Conservation (phyloP, 2,888 invertebrate species). For the Melikaiella ostensackeni region DNA sequence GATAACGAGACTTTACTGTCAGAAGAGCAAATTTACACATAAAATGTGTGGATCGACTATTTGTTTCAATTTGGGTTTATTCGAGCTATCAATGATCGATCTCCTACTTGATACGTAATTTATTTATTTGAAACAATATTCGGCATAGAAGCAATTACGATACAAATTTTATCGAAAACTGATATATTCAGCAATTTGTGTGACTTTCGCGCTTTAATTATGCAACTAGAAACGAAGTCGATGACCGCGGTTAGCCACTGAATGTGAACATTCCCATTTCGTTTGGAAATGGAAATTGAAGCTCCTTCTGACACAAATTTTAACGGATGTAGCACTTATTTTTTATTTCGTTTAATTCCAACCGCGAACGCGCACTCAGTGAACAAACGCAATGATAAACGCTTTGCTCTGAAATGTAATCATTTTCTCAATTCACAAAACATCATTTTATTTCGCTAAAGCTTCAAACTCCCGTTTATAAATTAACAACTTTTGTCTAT, state of each 20-base stretch:
- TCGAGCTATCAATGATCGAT: background rate
- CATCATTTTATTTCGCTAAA: background rate
- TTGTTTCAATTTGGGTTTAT: background rate
- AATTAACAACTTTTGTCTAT: background rate
- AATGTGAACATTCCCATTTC: constrained; percentile 14
- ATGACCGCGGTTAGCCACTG: constrained; percentile 17
- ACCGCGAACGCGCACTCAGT: background rate
- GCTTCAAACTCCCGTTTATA: too few species aligned
- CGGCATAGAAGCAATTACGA: too few species aligned
- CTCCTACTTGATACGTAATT: too few species aligned
- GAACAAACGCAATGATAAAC: background rate
- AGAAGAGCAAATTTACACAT: background rate
- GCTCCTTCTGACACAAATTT: constrained; percentile 32
- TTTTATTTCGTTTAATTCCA: constrained; percentile 9
- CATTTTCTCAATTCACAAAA: background rate
- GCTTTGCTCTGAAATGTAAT: background rate
- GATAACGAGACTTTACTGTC: constrained; percentile 5
- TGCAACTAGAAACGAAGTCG: background rate
- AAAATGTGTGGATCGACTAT: background rate
- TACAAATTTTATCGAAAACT: too few species aligned
- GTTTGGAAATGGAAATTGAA: constrained; percentile 21
- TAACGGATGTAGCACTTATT: constrained; percentile 19
- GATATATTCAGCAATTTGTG: background rate
- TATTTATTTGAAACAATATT: too few species aligned
- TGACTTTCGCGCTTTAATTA: constrained; percentile 26